Evolutionary conservation across 2,888 invertebrate genomes (phyloP).

Genomic region (Myathropa florea): DNA sequence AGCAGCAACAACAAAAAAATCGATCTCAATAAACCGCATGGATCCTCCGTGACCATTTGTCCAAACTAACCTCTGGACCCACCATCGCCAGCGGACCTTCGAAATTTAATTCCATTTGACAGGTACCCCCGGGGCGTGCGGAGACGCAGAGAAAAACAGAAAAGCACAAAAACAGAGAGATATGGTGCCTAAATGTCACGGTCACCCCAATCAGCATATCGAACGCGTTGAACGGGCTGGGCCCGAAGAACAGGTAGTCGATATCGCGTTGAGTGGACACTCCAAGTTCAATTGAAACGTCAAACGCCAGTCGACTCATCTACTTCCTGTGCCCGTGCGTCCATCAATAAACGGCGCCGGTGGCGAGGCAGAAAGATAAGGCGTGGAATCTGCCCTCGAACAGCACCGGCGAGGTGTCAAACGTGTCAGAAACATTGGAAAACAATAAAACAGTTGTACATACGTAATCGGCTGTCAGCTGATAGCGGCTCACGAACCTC

Average conservation of each 20-base stretch:
- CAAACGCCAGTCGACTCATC: background rate
- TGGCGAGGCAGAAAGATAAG: slow-evolving; percentile 12
- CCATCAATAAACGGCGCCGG: background rate
- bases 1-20: background rate
- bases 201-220: slow-evolving; percentile 15
- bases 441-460: slow-evolving; percentile 31
- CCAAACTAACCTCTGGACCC: slow-evolving; percentile 54
- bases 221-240: slow-evolving; percentile 5
- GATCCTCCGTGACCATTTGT: slow-evolving; percentile 42
- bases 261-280: slow-evolving; percentile 2
- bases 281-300: slow-evolving; percentile 8
- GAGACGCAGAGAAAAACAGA: background rate
- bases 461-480: slow-evolving; percentile 47
- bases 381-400: background rate
- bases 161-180: background rate
- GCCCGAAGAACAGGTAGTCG: slow-evolving; percentile 9
- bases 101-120: slow-evolving; percentile 44
- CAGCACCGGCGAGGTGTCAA: slow-evolving; percentile 14
- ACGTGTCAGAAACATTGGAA: slow-evolving; percentile 15
- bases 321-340: background rate
- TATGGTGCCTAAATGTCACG: slow-evolving; percentile 41
- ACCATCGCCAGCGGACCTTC: slow-evolving; percentile 14
- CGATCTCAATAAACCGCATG: background rate
- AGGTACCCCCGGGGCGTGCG: slow-evolving; percentile 9
- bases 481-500: slow-evolving; percentile 38